Percentiles rank a stretch among this genome's conserved stretches.
Conservation (phyloP, 2,797 vertebrate species). For the Galago senegalensis region DNA sequence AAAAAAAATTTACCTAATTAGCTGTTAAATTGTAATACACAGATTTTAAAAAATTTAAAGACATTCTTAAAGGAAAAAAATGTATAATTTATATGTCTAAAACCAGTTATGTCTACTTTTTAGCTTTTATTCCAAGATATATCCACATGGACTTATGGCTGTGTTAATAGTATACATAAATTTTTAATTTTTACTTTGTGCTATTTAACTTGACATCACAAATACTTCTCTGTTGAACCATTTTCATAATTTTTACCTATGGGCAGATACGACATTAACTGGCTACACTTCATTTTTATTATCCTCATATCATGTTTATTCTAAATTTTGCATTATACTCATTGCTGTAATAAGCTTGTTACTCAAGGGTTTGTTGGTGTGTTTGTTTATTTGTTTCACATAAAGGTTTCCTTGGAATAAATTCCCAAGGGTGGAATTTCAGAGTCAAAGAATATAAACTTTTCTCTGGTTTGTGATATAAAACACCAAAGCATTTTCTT, state of each 20-base stretch:
- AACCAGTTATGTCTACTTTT: not conserved
- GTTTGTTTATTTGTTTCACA: not conserved
- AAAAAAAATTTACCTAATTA: not conserved
- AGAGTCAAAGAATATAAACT: slow-evolving; percentile 15
- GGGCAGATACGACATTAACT: not conserved
- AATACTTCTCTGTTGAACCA: not conserved
- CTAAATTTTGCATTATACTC: slow-evolving; percentile 28
- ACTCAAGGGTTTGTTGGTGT: not conserved
- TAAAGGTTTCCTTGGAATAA: not conserved
- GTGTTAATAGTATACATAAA: not conserved
- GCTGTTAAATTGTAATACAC: not conserved
- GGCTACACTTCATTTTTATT: not conserved
- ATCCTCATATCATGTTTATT: slow-evolving; percentile 37
- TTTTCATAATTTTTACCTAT: not conserved
- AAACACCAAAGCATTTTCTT: not conserved
- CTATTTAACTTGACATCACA: slow-evolving; percentile 38
- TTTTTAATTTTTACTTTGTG: slow-evolving; percentile 9
- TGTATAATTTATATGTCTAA: not conserved
- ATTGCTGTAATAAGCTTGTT: not conserved
- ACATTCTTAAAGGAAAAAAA: slow-evolving; percentile 30
- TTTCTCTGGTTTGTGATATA: slow-evolving; percentile 22
- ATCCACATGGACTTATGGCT: not conserved
- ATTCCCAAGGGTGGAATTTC: slow-evolving; percentile 25
- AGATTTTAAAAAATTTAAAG: slow-evolving; percentile 30
- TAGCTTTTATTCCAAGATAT: not conserved